phyloP scores from a whole-genome alignment of 2,113 vertebrate genomes.

The Sardina pilchardus region DNA sequence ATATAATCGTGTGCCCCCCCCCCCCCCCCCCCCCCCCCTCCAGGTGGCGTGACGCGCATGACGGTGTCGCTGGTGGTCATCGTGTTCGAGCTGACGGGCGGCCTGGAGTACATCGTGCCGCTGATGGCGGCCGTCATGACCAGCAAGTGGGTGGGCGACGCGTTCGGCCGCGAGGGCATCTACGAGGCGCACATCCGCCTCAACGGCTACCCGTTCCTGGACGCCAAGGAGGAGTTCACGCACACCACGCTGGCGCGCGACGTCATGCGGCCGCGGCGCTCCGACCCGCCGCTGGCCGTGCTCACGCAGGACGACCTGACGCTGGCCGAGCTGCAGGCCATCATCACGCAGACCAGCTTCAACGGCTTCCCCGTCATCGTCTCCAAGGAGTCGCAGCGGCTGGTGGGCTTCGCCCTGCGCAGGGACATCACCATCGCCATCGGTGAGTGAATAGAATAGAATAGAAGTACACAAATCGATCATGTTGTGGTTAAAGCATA shows the following conservation, averaged over 20 bases:
- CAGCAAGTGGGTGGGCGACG: slow-evolving; percentile 99
- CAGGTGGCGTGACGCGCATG: slow-evolving; percentile 98
- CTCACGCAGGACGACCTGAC: slow-evolving; percentile 97
- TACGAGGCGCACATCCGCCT: slow-evolving; percentile 97
- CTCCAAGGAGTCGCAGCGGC: slow-evolving; percentile 95
- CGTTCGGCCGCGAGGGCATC: slow-evolving; percentile 96
- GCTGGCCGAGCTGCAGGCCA: slow-evolving; percentile 88
- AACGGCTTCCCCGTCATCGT: slow-evolving; percentile 98
- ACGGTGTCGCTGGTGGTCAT: slow-evolving; percentile 98
- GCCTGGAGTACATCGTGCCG: slow-evolving; percentile 96
- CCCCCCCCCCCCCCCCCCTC: slow-evolving; percentile 45
- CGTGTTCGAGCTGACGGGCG: slow-evolving; percentile 96
- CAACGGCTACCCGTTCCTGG: slow-evolving; percentile 97
- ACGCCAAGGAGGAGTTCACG: slow-evolving; percentile 98
- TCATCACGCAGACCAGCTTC: slow-evolving; percentile 94
- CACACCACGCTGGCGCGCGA: slow-evolving; percentile 93
- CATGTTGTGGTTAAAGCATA: too few relatives aligned
- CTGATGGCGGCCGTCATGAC: slow-evolving; percentile 99
- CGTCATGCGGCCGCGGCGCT: slow-evolving; percentile 93
- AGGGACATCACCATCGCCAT: slow-evolving; percentile 98
- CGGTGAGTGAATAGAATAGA: too few relatives aligned
- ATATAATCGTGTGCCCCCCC: slow-evolving; percentile 6
- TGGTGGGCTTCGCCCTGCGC: slow-evolving; percentile 95
- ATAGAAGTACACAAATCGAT: too few relatives aligned
- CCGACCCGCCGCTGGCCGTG: slow-evolving; percentile 87